phyloP scores from a whole-genome alignment of 2,113 vertebrate species.

The Rhinoptilus africanus region DNA sequence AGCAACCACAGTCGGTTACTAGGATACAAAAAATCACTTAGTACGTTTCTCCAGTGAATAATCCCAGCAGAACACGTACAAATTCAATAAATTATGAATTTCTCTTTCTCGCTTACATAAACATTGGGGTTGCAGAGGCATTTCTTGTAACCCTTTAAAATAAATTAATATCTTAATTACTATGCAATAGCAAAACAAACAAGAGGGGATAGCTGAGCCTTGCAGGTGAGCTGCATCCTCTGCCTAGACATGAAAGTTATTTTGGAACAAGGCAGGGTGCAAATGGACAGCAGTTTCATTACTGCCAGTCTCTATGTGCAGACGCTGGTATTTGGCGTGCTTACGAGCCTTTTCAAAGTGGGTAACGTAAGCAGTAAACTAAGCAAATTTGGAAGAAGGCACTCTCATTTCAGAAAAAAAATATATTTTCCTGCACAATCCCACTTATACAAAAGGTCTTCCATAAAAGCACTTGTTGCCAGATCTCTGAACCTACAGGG shows the following conservation, averaged over 20 bases:
- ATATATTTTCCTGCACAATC: neutral
- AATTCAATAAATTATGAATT: slow-evolving; percentile 62
- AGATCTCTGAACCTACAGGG: neutral
- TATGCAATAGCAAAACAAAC: slow-evolving; percentile 8
- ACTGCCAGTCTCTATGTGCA: neutral
- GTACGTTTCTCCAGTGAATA: slow-evolving; percentile 39
- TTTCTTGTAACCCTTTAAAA: slow-evolving; percentile 32
- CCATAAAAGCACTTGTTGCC: neutral
- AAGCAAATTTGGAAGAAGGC: neutral
- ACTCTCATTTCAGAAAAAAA: neutral
- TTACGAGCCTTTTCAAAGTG: neutral
- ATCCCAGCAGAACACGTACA: slow-evolving; percentile 56
- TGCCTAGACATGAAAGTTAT: neutral
- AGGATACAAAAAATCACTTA: slow-evolving; percentile 60
- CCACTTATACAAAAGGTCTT: neutral
- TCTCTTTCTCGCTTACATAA: slow-evolving; percentile 36
- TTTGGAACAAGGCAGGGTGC: neutral
- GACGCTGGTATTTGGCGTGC: neutral
- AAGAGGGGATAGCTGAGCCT: neutral
- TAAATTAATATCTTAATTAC: slow-evolving; percentile 35
- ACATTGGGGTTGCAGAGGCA: slow-evolving; percentile 17
- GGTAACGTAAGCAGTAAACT: neutral
- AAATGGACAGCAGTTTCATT: neutral
- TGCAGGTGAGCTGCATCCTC: slow-evolving; percentile 48
- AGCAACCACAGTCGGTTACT: slow-evolving; percentile 48